A percentile compares a stretch with the other conserved stretches of the same genome.
These are phyloP conservation scores for Esperia sulphurella DNA, from an alignment of 2,888 invertebrate genomes.

Conservation along the genomic window DNA sequence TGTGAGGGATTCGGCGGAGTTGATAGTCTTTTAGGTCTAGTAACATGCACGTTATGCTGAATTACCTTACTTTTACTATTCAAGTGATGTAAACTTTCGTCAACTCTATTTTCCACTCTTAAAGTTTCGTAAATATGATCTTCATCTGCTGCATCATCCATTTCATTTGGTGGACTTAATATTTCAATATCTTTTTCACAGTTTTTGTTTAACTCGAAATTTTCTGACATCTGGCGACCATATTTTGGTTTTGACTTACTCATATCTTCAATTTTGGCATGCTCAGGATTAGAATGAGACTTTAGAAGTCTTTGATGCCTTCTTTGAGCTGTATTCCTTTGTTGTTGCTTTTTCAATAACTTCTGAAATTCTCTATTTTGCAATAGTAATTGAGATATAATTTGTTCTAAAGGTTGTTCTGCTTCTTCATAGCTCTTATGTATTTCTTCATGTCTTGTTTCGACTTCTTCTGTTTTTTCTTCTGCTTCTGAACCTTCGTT, in stretches of 20 bases:
- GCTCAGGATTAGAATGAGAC: conserved; percentile 72
- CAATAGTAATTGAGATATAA: conserved; percentile 90
- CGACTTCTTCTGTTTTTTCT: conserved; percentile 43
- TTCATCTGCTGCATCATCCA: conserved; percentile 52
- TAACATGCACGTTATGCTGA: conserved; percentile 42
- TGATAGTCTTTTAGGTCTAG: conserved; percentile 52
- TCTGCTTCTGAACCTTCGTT: conserved; percentile 64
- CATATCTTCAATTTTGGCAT: conserved; percentile 55
- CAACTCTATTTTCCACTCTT: conserved; percentile 57
- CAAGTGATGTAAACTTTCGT: conserved; percentile 43
- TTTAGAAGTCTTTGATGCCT: conserved; percentile 77
- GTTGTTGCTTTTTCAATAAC: conserved; percentile 86
- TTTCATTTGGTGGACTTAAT: conserved; percentile 30
- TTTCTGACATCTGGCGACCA: conserved; percentile 58
- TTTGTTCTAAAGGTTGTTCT: conserved; percentile 84
- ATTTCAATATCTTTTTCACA: conserved; percentile 28
- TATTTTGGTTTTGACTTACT: conserved; percentile 56
- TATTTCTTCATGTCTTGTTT: conserved; percentile 32
- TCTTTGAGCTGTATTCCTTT: conserved; percentile 72
- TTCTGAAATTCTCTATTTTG: conserved; percentile 91
- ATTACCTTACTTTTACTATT: conserved; percentile 55
- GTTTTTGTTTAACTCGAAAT: conserved; percentile 33
- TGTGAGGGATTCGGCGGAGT: conserved; percentile 44
- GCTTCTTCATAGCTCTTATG: conserved; percentile 52
- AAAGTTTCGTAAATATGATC: conserved; percentile 82